Conservation (phyloP, 2,888 invertebrate genomes). For the Cistogaster globosa region DNA sequence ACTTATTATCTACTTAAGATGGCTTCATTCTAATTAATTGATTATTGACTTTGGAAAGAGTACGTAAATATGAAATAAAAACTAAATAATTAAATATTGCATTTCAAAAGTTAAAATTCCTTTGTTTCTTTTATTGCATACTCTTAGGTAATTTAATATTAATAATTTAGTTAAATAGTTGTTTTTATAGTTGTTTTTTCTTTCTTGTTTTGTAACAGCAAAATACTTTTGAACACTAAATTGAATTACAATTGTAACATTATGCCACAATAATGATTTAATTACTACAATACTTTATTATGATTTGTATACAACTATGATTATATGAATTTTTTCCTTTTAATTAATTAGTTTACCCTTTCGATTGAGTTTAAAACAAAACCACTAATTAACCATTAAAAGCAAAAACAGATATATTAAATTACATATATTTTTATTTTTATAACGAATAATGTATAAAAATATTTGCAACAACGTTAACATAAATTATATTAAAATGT, state of each 20-base stretch:
- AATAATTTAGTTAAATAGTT: neutral
- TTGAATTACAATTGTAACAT: slow-evolving; percentile 32
- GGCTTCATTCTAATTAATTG: no score
- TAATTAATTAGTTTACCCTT: slow-evolving; percentile 61
- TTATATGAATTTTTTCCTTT: neutral
- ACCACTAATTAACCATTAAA: slow-evolving; percentile 71
- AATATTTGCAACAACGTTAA: slow-evolving; percentile 45
- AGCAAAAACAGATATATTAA: slow-evolving; percentile 59
- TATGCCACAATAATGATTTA: slow-evolving; percentile 10
- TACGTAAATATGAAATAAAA: no score
- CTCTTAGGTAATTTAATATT: slow-evolving; percentile 3
- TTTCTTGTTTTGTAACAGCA: neutral
- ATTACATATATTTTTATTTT: slow-evolving; percentile 13
- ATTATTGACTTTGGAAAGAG: no score
- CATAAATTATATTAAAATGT: slow-evolving; percentile 56
- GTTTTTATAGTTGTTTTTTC: neutral
- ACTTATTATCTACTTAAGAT: no score
- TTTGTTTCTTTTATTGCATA: neutral
- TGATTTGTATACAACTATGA: neutral
- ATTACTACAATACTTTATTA: slow-evolving; percentile 50
- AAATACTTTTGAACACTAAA: slow-evolving; percentile 13
- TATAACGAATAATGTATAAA: neutral
- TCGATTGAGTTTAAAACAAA: slow-evolving; percentile 65
- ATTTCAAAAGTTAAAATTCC: neutral
- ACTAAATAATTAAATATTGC: neutral